Evolutionary conservation across 2,113 vertebrate species (phyloP).

Genomic region (Pyxicephalus adspersus): DNA sequence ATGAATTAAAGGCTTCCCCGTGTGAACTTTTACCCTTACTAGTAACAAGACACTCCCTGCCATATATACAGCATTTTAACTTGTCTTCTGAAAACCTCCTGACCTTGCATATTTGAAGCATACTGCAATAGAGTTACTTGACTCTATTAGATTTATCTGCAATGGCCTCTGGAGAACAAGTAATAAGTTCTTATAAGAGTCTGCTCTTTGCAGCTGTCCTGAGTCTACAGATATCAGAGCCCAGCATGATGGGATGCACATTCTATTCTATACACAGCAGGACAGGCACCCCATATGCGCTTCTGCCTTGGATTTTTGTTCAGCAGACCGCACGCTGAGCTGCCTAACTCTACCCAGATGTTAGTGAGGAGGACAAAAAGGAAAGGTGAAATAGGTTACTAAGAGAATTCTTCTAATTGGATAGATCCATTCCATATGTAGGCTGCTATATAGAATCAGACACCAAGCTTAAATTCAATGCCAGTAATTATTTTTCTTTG

Average conservation of each 20-base stretch:
- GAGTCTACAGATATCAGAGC: background rate
- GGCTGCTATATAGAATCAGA: background rate
- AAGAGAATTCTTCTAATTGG: background rate
- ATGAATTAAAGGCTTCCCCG: background rate
- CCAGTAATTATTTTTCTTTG: too few species aligned
- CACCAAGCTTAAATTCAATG: background rate
- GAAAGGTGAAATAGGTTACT: conserved; percentile 2
- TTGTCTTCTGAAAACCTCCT: conserved; percentile 26
- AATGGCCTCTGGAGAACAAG: conserved; percentile 9
- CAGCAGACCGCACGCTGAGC: conserved; percentile 1
- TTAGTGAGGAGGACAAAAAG: background rate
- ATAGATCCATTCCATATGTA: background rate
- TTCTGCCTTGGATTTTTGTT: background rate
- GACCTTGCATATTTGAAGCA: conserved; percentile 47
- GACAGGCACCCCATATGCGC: background rate
- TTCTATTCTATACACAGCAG: background rate
- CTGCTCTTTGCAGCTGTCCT: background rate
- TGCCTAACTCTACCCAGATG: conserved; percentile 21
- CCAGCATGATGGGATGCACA: background rate
- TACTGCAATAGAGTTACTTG: conserved; percentile 25
- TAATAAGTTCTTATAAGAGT: background rate
- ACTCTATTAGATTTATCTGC: conserved; percentile 16
- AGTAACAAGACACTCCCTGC: conserved; percentile 1
- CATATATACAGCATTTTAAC: background rate
- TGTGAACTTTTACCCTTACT: conserved; percentile 7